Conservation (phyloP, 2,113 vertebrate genomes). For the Castor canadensis region DNA sequence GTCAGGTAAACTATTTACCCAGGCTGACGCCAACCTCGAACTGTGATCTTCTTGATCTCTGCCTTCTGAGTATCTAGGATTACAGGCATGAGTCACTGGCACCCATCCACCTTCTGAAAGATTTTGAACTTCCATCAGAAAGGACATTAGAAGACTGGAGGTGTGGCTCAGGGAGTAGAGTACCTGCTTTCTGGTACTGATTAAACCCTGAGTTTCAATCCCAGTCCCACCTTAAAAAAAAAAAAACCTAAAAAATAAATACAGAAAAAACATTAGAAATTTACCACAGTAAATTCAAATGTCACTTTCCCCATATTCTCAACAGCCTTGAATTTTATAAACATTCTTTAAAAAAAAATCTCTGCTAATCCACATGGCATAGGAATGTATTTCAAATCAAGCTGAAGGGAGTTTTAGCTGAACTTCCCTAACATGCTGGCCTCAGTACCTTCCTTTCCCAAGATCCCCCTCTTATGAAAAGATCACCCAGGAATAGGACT, state of each 20-base stretch:
- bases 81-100: no score
- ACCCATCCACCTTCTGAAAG: conserved; percentile 43
- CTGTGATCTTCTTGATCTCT: no score
- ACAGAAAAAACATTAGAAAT: background rate
- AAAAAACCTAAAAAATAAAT: no score
- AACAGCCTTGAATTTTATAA: conserved; percentile 18
- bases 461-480: background rate
- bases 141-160: no score
- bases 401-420: background rate
- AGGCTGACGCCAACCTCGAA: no score
- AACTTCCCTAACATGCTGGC: background rate
- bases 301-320: background rate
- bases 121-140: conserved; percentile 30
- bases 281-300: background rate
- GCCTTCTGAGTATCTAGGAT: no score
- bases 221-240: no score
- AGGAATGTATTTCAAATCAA: conserved; percentile 43
- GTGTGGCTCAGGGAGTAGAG: no score
- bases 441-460: conserved; percentile 26
- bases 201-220: no score
- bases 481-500: conserved; percentile 30
- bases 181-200: no score
- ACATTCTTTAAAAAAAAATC: background rate
- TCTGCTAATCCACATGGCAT: background rate
- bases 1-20: no score